Conservation (phyloP, 2,113 vertebrate genomes). For the Tauraco erythrolophus region DNA sequence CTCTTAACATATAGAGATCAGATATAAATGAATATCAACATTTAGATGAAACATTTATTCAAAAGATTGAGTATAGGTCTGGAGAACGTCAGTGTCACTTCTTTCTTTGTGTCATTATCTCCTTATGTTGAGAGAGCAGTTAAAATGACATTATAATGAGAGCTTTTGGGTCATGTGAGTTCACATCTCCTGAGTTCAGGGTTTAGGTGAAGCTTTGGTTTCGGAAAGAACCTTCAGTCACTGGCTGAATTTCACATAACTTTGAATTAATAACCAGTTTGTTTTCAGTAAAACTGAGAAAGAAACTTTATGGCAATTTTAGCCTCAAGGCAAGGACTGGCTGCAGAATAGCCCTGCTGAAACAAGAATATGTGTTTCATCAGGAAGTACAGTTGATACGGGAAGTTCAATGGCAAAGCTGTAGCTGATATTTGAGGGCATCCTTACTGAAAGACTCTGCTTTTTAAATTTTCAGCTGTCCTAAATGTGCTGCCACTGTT, state of each 20-base stretch:
- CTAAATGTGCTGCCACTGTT: not conserved
- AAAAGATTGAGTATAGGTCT: not conserved
- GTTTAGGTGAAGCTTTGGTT: conserved; percentile 6
- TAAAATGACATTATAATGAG: not conserved
- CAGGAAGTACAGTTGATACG: not conserved
- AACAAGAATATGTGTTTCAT: not conserved
- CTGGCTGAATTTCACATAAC: not conserved
- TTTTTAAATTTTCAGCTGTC: not conserved
- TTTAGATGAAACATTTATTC: conserved; percentile 4
- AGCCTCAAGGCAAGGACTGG: not conserved
- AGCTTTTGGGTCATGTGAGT: not conserved
- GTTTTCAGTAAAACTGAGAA: not conserved
- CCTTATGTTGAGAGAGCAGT: not conserved
- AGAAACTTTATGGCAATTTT: not conserved
- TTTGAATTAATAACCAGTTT: not conserved
- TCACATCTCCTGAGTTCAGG: not conserved
- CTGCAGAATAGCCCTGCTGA: not conserved
- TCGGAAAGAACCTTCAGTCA: not conserved
- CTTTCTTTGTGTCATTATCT: not conserved
- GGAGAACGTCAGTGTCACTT: not conserved
- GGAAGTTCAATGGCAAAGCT: not conserved
- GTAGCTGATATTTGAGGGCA: not conserved
- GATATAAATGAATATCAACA: not conserved
- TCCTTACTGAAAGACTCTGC: not conserved
- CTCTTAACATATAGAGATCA: not conserved